phyloP scores from a whole-genome alignment of 2,888 invertebrate genomes.

The Barypeithes pellucidus region DNA sequence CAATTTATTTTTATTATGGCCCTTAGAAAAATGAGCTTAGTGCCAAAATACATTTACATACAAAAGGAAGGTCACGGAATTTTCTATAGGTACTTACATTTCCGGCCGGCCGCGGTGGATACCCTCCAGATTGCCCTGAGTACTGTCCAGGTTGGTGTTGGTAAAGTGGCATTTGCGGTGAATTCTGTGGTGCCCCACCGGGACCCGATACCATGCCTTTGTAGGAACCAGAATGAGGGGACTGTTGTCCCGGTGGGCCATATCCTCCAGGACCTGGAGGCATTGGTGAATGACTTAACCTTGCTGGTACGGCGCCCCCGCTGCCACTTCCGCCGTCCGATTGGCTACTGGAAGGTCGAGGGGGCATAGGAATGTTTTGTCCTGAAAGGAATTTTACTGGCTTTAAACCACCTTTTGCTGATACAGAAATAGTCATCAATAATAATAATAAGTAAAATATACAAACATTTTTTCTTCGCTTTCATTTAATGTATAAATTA shows the following conservation, averaged over 20 bases:
- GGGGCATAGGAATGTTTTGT: constrained; percentile 96
- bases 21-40: no score
- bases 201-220: constrained; percentile 69
- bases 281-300: constrained; percentile 83
- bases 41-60: no score
- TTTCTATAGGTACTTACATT: constrained; percentile 69
- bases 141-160: constrained; percentile 74
- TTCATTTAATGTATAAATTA: no score
- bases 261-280: constrained; percentile 64
- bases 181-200: constrained; percentile 62
- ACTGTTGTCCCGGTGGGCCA: constrained; percentile 50
- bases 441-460: no score
- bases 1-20: no score
- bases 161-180: constrained; percentile 72
- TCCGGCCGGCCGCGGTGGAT: constrained; percentile 69
- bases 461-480: no score
- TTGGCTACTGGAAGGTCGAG: constrained; percentile 91
- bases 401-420: neutral
- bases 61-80: no score
- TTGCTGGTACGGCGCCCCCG: constrained; percentile 69
- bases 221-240: constrained; percentile 69
- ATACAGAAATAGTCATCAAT: no score
- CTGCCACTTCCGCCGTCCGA: constrained; percentile 72
- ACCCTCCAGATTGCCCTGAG: constrained; percentile 70
- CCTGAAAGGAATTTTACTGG: constrained; percentile 70